Base-by-base conservation (phyloP, 2,797 vertebrate genomes). In the Trichosurus vulpecula region DNA sequence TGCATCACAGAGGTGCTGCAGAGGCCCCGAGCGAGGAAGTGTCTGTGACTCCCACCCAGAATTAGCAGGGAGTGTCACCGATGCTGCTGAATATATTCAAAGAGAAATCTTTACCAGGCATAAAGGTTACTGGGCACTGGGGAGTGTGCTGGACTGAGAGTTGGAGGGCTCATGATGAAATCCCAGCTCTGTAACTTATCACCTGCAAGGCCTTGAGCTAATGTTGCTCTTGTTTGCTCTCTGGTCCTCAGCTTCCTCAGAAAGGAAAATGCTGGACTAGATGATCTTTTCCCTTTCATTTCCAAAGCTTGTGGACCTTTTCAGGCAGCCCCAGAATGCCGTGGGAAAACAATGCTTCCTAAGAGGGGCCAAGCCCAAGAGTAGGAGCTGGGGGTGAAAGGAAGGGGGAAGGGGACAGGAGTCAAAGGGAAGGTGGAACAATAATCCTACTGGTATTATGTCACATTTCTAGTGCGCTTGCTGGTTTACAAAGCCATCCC, bases 1-100 rank as follows among this genome's bases (percentile, higher is more conserved):
- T 61, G 52, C 92, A 13, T 16, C 14, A 29, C 56, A 52, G 74
- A 55, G 12, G 87, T 97, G 56, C 97, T 16, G 52, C 51, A 52
- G 30, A 90, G 90, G 25, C 74, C 41, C 27, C 2, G 30, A 90
- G 52, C 6, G 30, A 54, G n/a, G 5, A 90, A 35, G 90, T 90
- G 90, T 53, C 52, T 52, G 29, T 53, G 90, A 90, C 35, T 52
- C 13, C 41, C 41, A 54, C 29, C 90, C 52, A 53, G 90, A 52
- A 54, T 52, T 52, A 52, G 51, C 90, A 35, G 52, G 30, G 19
- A 90, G 13, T 10, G 2, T 90, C 90, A 22, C 13, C 10, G 13
- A 90, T 52, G 29, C 13, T 35, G 90, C 31, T 35, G 53, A n/a
- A 90, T 35, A 16, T 53, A n/a, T n/a, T 31, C 51, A 53, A 31